These are phyloP conservation scores for Leptatherina wallacei DNA, from an alignment of 2,797 vertebrate species.

Conservation along the genomic window DNA sequence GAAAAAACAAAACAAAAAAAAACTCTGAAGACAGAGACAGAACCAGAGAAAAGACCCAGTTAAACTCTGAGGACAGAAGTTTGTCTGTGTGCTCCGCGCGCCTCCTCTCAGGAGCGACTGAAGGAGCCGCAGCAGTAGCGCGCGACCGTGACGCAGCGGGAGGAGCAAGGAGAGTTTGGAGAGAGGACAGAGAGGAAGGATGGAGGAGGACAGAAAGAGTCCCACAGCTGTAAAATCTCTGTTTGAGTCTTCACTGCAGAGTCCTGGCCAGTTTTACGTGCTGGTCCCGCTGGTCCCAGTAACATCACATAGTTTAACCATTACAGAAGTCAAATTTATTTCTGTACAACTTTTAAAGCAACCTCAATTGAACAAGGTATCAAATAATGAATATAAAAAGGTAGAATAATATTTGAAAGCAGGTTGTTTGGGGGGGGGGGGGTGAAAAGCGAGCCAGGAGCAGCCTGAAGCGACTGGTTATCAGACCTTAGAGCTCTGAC, in stretches of 20 bases:
- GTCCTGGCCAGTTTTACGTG: neutral
- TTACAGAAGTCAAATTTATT: too few species aligned
- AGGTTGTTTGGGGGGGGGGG: too few species aligned
- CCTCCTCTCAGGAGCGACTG: neutral
- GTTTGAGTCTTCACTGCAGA: too few species aligned
- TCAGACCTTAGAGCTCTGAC: too few species aligned
- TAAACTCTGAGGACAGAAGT: neutral
- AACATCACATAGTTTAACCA: too few species aligned
- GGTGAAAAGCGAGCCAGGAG: too few species aligned
- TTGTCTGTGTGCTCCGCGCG: neutral
- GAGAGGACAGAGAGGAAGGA: neutral
- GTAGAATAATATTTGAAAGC: too few species aligned
- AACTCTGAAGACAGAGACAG: neutral
- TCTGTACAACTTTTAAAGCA: too few species aligned
- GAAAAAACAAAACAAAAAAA: neutral
- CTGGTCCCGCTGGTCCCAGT: too few species aligned
- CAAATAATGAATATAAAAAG: too few species aligned
- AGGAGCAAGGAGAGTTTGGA: slow-evolving; percentile 6
- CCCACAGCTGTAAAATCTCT: neutral
- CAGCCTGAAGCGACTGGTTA: too few species aligned
- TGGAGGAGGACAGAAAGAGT: neutral
- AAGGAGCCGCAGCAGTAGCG: neutral
- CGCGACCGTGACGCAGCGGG: neutral
- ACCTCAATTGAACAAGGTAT: too few species aligned
- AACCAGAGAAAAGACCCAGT: neutral